Conservation (phyloP, 2,113 vertebrate genomes). For the Scophthalmus maximus region DNA sequence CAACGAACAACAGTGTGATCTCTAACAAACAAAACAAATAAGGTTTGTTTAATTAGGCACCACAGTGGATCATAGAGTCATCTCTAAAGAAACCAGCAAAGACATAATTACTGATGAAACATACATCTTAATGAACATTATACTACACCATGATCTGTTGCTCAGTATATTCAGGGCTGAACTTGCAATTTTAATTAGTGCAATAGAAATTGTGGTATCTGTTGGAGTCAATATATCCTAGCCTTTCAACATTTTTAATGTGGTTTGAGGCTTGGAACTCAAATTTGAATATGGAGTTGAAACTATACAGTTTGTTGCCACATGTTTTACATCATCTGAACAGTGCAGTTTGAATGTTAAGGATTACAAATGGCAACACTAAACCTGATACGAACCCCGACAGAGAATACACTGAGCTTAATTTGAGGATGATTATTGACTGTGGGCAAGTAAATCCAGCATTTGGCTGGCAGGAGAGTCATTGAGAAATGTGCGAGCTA, state of each 20-base stretch:
- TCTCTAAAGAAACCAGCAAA: constrained; percentile 36
- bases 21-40: constrained; percentile 58
- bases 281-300: neutral
- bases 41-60: constrained; percentile 40
- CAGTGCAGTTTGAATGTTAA: no score
- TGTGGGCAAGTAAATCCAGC: neutral
- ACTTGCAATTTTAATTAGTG: constrained; percentile 9
- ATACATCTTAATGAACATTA: constrained; percentile 17
- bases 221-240: neutral
- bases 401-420: neutral
- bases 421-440: neutral
- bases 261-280: neutral
- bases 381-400: neutral
- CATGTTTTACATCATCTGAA: neutral
- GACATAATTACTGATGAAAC: constrained; percentile 25
- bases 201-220: neutral
- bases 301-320: neutral
- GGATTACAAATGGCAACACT: neutral
- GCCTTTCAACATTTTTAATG: neutral
- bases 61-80: constrained; percentile 22
- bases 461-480: constrained; percentile 9
- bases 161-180: neutral
- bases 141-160: neutral
- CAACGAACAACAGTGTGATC: constrained; percentile 13
- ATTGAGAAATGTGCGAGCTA: constrained; percentile 12